Evolutionary conservation across 2,797 vertebrate genomes (phyloP), one percentile per base, ranked within the genome.

Genomic region (Brotula barbata): DNA sequence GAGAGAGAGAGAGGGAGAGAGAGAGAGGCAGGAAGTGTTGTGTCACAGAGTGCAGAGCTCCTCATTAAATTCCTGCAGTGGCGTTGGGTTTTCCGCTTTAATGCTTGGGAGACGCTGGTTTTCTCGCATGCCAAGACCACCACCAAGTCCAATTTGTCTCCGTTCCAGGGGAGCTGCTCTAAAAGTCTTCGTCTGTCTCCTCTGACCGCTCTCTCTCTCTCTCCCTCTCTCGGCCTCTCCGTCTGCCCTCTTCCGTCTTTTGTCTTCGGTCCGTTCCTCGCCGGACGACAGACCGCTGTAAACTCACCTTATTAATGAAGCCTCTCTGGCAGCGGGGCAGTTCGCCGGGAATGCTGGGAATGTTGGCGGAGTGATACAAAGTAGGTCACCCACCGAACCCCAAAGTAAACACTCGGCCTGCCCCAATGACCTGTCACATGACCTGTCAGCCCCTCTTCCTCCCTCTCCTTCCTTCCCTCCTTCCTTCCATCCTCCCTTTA

Each of bases 31-130:
- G 76, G 77, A 77, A 82, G 75, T 65, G 75, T 88, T 82, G 82
- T 86, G 85, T 87, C 82, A 88, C 78, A 71, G 60, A 64, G 73
- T 46, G 68, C 58, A 59, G 47, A 79, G 58, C 75, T 83, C 73
- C 83, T 90, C 88, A 90, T 91, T 90, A 91, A 88, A 90, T 83
- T 88, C 80, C 80, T 84, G 85, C 87, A 85, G 85, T 81, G 73
- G 65, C 68, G 56, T 87, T 89, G 82, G 75, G 87, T 91, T 90
- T 90, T 89, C 85, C 87, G 90, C 87, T 90, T 89, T 85, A 87
- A 87, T 89, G 86, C 87, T 89, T 87, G 81, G 85, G 77, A 89
- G 84, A 88, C 34, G 58, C 78, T 48, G 47, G 72, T 60, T 84
- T 85, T 85, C 81, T 86, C 81, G 82, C 65, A 71, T 63, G 64